Base-by-base conservation (phyloP, 2,888 invertebrate species). In the Harpagoxenus sublaevis region DNA sequence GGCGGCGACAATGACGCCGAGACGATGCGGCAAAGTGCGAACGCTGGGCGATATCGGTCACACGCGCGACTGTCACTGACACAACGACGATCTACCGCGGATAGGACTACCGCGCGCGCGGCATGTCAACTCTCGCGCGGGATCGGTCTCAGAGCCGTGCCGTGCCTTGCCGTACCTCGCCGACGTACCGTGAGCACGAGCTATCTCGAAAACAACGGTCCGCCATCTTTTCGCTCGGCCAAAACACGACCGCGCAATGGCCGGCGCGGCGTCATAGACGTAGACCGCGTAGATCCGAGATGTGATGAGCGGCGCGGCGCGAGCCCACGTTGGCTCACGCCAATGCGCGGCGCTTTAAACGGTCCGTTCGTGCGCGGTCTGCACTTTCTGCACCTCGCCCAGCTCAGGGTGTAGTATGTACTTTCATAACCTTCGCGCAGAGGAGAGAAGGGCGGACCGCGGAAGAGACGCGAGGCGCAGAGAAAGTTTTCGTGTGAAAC, bases 171-270 rank as follows among this genome's bases (percentile, higher is more conserved):
- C 23, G 75, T 66, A 9, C 35, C 31, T 77, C 87, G 73, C 75
- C 84, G 85, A 60, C 48, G 73, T 48, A 82, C 85, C 81, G 86
- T 77, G 28, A 68, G 35, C 88, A 71, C 62, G 87, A 89, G 88
- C 88, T 84, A 90, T 91, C 91, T 90, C 91, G 89, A 93, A 92
- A 93, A 93, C 92, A 93, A 92, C 88, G 86, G 77, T 94, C 93
- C 91, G 94, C 94, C 94, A 94, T 94, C 92, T 94, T 94, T 94
- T 86, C 86, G 62, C 86, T 42, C 28, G 87, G 92, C 87, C 92
- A 93, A 93, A 94, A 94, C 92, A 93, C 91, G 90, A 90, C 87
- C 92, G 92, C 90, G 91, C 93, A 92, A 92, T 93, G 92, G 93
- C 92, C 90, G 91, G 91, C 89, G 84, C 86, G 84, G 86, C 77